Evolutionary conservation across 2,797 vertebrate species (phyloP), one percentile per base, ranked within the genome.

Genomic region (Phrynocephalus guinanensis): DNA sequence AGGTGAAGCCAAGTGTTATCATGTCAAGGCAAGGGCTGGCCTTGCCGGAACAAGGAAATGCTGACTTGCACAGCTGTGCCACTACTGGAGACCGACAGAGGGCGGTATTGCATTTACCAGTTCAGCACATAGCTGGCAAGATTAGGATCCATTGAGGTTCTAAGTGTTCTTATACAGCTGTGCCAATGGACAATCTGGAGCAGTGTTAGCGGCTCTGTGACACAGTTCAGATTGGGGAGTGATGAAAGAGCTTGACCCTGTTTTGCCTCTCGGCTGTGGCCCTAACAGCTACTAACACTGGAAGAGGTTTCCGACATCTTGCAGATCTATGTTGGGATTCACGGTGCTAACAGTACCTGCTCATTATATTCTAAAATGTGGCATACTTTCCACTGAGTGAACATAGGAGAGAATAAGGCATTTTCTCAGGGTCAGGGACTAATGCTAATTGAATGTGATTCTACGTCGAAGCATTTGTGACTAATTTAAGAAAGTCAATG

Each of bases 361-460:
- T 83, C 63, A 75, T 88, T 88, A 79, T 83, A 75, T 79, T 90
- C 44, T 68, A 75, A 82, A 87, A 76, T 4, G 22, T 70, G n/a
- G 82, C 28, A 68, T 48, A 88, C 8, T 73, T 88, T 72, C 66
- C 20, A 78, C 48, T n/a, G 66, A 24, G 72, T 44, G 86, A 72
- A 79, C 79, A 73, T 9, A 68, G 75, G 77, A 88, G 38, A 33
- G 67, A 79, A 85, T 67, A 60, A 50, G 48, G 73, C 38, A 30
- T 86, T 80, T 76, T 90, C 76, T 80, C 82, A 90, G 86, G 67
- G 83, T 85, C 79, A 83, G 16, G 50, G 10, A 72, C 52, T 79
- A 82, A 90, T 83, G 79, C 56, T 88, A 89, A 86, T 86, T 86
- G 81, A 83, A 73, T 44, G 56, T 79, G 84, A 86, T 85, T 83